Conservation (phyloP, 2,888 invertebrate species). For the Hybos culiciformis region DNA sequence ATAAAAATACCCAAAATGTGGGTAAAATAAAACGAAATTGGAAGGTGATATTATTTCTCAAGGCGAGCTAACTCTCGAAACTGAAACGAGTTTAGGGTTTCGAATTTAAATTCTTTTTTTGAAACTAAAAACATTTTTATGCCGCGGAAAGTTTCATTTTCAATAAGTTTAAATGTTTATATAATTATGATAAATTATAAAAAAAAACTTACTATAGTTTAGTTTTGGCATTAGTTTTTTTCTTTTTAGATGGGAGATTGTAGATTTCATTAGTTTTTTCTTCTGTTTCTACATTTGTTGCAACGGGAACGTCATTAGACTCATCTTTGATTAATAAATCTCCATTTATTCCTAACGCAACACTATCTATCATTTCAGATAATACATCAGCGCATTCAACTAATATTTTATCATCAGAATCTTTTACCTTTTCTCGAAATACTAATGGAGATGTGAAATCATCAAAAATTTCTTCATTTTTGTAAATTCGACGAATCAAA, state of each 20-base stretch:
- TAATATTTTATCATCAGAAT: slow-evolving; percentile 14
- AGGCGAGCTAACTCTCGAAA: too few species aligned
- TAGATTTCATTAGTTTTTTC: background rate
- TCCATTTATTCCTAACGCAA: slow-evolving; percentile 45
- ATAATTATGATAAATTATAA: slow-evolving; percentile 2
- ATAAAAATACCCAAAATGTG: too few species aligned
- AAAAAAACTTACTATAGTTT: background rate
- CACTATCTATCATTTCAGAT: slow-evolving; percentile 42
- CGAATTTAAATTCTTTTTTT: too few species aligned
- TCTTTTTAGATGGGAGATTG: background rate
- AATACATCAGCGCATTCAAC: slow-evolving; percentile 36
- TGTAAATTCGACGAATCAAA: slow-evolving; percentile 37
- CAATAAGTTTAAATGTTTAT: too few species aligned
- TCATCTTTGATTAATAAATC: slow-evolving; percentile 39
- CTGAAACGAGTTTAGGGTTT: too few species aligned
- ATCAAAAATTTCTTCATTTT: slow-evolving; percentile 28
- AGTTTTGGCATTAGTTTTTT: background rate
- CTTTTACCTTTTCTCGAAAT: slow-evolving; percentile 19
- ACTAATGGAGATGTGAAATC: slow-evolving; percentile 17
- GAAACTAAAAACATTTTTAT: too few species aligned
- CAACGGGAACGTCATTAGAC: slow-evolving; percentile 17
- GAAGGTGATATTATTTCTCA: too few species aligned
- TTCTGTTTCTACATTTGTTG: background rate
- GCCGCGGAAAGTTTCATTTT: too few species aligned
- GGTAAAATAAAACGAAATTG: too few species aligned